Conservation (phyloP, 2,113 vertebrate genomes). For the Ictalurus punctatus region DNA sequence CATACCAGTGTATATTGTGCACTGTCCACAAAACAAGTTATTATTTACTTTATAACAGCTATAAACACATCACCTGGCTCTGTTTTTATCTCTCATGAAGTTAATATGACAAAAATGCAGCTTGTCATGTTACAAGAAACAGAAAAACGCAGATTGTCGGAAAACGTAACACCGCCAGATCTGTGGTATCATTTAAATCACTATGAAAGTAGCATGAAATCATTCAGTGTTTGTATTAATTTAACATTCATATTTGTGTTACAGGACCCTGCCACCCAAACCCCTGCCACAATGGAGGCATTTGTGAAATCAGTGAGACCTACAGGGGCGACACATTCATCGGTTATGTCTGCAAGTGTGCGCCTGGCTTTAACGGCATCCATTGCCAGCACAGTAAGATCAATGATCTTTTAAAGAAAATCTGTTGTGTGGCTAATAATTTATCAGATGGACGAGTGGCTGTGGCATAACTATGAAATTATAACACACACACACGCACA, state of each 20-base stretch:
- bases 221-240: background rate
- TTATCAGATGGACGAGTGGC: background rate
- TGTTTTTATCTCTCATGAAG: background rate
- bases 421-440: background rate
- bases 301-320: conserved; percentile 92
- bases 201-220: background rate
- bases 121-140: background rate
- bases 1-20: background rate
- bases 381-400: conserved; percentile 99
- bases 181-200: background rate
- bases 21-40: background rate
- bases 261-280: conserved; percentile 93
- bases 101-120: background rate
- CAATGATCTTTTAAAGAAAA: conserved; percentile 9
- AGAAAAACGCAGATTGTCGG: background rate
- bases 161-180: background rate
- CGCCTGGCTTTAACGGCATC: conserved; percentile 88
- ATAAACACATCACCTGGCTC: background rate
- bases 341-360: conserved; percentile 94
- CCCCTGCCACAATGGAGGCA: conserved; percentile 95
- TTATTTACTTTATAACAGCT: background rate
- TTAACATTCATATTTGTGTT: conserved; percentile 15
- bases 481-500: background rate
- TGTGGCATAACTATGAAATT: background rate
- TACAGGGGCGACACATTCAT: conserved; percentile 96